Evolutionary conservation across 2,113 vertebrate species (phyloP), one percentile per base, ranked within the genome.

Genomic region (Talpa occidentalis): DNA sequence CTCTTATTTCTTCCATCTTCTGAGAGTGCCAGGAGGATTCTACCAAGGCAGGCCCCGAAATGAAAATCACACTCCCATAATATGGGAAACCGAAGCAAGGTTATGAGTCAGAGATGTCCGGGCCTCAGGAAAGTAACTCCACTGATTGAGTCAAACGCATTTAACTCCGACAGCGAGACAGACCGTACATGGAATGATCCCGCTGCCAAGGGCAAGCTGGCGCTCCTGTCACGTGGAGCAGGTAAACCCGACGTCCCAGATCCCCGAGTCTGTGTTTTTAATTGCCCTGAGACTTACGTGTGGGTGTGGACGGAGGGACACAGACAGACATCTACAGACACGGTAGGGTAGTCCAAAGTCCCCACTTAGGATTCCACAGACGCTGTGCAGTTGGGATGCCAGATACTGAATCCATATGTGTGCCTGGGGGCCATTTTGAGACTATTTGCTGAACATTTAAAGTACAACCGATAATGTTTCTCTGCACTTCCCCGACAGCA

Each of bases 41-140:
- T 56, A n/a, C 79, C 24, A 28, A 62, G 59, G 94, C 93, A 86
- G 93, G 97, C 91, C 32, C 70, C 90, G 88, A 96, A 97, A 97
- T 97, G 95, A 97, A 82, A 94, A 94, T 54, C 95, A 26, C 85
- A 35, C 84, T 95, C 95, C 88, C 21, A 85, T 82, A 96, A 94
- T 97, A 97, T 49, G 67, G 83, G 93, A 94, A 97, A 96, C 83
- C 59, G 87, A 97, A 93, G 62, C 90, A 26, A 91, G 88, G 97
- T 97, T 98, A 98, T 97, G 97, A 97, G 97, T 95, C 95, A 92
- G 98, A 98, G 98, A 96, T 85, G 92, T 91, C 97, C 91, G 95
- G 93, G 98, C 95, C 97, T 97, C 98, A 96, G 96, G 98, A 97
- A 98, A 98, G 97, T 98, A 98, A 97, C 93, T 96, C 37, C 40